These are phyloP conservation scores for Chlorops oryzae DNA, from an alignment of 1,140 invertebrate genomes.

Conservation along the genomic window DNA sequence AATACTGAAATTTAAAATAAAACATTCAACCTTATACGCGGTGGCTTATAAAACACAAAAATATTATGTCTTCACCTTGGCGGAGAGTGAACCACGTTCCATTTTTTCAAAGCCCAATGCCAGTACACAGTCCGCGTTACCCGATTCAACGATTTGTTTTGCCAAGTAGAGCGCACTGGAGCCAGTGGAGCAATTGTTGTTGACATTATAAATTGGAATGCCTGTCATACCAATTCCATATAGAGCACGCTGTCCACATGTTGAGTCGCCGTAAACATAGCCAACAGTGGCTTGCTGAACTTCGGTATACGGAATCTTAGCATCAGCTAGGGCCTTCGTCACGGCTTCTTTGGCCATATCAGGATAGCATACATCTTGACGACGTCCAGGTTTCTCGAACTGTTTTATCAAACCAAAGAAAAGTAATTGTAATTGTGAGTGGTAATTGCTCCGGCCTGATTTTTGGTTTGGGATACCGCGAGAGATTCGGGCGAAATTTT, in stretches of 20 bases:
- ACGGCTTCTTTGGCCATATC: constrained; percentile 92
- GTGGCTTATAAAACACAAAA: no score
- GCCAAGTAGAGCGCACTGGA: constrained; percentile 85
- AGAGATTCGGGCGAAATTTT: no score
- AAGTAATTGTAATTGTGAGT: not conserved
- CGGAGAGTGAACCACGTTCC: constrained; percentile 81
- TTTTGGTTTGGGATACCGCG: not conserved
- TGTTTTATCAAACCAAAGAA: constrained; percentile 20
- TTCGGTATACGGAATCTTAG: constrained; percentile 69
- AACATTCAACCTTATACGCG: not conserved
- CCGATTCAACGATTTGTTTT: constrained; percentile 84
- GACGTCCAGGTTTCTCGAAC: constrained; percentile 73
- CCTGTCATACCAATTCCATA: constrained; percentile 95
- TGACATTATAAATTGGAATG: constrained; percentile 97
- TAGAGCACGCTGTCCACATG: constrained; percentile 87
- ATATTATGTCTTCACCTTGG: constrained; percentile 54
- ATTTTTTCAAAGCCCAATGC: constrained; percentile 98
- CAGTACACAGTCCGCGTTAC: constrained; percentile 77
- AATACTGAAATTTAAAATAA: constrained; percentile 54
- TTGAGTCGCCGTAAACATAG: constrained; percentile 96
- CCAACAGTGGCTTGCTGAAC: constrained; percentile 87
- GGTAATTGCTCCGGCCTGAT: not conserved
- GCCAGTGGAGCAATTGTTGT: constrained; percentile 97
- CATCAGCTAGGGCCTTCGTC: constrained; percentile 81
- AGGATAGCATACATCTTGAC: constrained; percentile 83